Percentiles rank a stretch among this genome's conserved stretches.
phyloP scores from a whole-genome alignment of 2,797 vertebrate species.

The Circus cinereus region DNA sequence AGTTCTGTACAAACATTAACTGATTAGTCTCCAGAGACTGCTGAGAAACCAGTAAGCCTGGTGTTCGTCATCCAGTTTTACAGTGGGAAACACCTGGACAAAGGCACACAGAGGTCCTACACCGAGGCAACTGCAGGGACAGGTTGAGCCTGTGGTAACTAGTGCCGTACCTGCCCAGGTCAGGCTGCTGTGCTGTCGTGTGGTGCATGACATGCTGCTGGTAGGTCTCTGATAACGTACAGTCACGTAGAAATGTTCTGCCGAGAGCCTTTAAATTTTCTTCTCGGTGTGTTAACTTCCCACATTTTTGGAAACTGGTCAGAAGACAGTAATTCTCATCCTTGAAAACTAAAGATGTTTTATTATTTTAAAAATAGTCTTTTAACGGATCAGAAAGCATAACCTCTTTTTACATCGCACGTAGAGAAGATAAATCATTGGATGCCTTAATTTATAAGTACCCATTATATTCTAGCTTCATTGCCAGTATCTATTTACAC shows the following conservation, averaged over 20 bases:
- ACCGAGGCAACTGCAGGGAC: rapidly evolving
- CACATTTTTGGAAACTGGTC: conserved; percentile 12
- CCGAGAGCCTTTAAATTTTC: not conserved
- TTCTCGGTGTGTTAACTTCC: not conserved
- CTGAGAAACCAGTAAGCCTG: not conserved
- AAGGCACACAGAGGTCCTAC: not conserved
- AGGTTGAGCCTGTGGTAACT: not conserved
- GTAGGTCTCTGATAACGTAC: not conserved
- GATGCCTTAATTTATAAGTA: conserved; percentile 49
- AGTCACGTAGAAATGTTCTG: not conserved
- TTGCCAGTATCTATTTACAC: conserved; percentile 59
- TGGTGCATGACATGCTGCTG: not conserved
- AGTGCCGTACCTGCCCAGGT: not conserved
- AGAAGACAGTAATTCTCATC: not conserved
- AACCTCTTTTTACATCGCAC: conserved; percentile 7
- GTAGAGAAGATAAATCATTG: conserved; percentile 43
- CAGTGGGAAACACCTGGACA: not conserved
- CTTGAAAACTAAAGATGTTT: not conserved
- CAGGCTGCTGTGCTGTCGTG: not conserved
- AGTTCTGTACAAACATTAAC: not conserved
- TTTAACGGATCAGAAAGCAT: conserved; percentile 11
- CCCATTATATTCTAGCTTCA: conserved; percentile 57
- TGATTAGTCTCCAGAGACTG: not conserved
- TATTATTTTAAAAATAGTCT: conserved; percentile 29
- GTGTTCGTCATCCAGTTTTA: not conserved